Conservation (phyloP, 23 tunicate species). For the Clavelina lepadiformis region DNA sequence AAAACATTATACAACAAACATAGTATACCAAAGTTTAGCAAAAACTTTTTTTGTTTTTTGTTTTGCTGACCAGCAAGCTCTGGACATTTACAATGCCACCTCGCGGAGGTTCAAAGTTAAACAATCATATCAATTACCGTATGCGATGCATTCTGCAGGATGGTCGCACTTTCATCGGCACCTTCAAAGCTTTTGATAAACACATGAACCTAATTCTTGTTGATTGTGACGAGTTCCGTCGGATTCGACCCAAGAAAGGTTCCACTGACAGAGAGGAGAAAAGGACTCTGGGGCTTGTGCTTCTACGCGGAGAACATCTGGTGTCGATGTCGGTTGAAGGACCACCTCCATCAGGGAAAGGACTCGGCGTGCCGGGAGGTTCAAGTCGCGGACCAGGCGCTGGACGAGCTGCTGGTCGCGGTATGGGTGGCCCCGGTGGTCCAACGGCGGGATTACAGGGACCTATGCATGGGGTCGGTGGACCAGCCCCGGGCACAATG, state of each 20-base stretch:
- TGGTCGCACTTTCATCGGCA: slow-evolving; percentile 86
- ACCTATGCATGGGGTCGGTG: slow-evolving; percentile 89
- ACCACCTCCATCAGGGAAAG: slow-evolving; percentile 92
- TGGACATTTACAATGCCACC: too few species aligned
- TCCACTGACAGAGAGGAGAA: slow-evolving; percentile 89
- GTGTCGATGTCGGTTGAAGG: slow-evolving; percentile 99
- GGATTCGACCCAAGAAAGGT: slow-evolving; percentile 90
- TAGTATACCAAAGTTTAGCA: too few species aligned
- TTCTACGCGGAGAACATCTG: slow-evolving; percentile 93
- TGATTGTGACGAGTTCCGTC: slow-evolving; percentile 97
- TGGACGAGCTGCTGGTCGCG: slow-evolving; percentile 94
- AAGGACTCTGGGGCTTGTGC: slow-evolving; percentile 84
- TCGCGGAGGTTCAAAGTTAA: slow-evolving; percentile 91
- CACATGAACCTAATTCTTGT: slow-evolving; percentile 99
- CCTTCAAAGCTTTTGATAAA: slow-evolving; percentile 98
- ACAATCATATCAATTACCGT: slow-evolving; percentile 85
- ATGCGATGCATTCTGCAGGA: slow-evolving; percentile 96
- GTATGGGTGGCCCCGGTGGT: slow-evolving; percentile 99
- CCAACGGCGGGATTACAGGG: slow-evolving; percentile 89
- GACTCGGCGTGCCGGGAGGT: slow-evolving; percentile 43
- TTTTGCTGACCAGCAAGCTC: too few species aligned
- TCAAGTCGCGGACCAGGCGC: slow-evolving; percentile 77
- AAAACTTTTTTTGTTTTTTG: too few species aligned
- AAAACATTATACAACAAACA: too few species aligned
- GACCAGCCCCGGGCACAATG: slow-evolving; percentile 86